Evolutionary conservation across 1,140 invertebrate genomes (phyloP), one percentile per base, ranked within the genome.

Genomic region (Aphaenogaster floridana): DNA sequence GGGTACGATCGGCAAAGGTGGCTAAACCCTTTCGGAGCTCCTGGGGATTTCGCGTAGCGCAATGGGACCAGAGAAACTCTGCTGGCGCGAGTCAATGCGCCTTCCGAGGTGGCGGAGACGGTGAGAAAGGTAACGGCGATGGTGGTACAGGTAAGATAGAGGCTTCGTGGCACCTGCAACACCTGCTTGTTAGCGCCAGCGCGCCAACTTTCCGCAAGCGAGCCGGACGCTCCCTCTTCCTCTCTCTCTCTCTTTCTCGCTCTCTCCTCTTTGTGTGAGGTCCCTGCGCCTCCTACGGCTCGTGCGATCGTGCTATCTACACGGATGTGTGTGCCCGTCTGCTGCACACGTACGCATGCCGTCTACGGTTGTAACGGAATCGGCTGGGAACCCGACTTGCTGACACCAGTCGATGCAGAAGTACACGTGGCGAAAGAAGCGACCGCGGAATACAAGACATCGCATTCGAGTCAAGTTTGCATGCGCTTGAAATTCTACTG

Each of bases 341-440:
- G 9, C 13, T 57, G 74, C 74, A 68, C 78, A 86, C 88, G 76
- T 89, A 89, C 83, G 68, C 52, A 59, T 36, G 61, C 52, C 83
- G 48, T 54, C 78, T 81, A 81, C 36, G 36, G 21, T 42, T 59
- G 54, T 50, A 74, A 63, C 68, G 80, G 68, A 74, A 89, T 89
- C 89, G 86, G 85, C 88, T 90, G 89, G 89, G 89, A 90, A 90
- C 89, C 76, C 88, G 77, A 89, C 88, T 89, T 81, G 88, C 89
- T 89, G 89, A 86, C 76, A 86, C 69, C 50, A 89, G 87, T 86
- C 88, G 74, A 86, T 89, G 87, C 87, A 74, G 50, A 66, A 69
- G 78, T 83, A 83, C 79, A 89, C 68, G 85, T 80, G 71, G 61
- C 83, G 74, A 48, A 77, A 76, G 69, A 84, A 84, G 45, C 54